These are phyloP conservation scores for Spicauda simplicius DNA, from an alignment of 2,888 invertebrate species.

Conservation along the genomic window DNA sequence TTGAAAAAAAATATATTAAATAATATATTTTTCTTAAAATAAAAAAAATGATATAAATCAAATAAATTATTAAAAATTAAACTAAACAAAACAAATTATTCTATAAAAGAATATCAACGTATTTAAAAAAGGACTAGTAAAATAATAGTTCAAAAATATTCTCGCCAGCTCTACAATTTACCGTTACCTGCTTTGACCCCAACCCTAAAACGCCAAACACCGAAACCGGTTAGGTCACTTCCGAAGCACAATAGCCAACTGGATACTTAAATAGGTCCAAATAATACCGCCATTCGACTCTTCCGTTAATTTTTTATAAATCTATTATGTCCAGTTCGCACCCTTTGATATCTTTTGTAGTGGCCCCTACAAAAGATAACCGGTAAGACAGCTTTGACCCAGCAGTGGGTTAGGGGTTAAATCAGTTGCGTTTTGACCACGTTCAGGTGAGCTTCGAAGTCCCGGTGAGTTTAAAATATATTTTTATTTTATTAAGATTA, in stretches of 20 bases:
- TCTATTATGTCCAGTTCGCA: constrained; percentile 79
- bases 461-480: constrained; percentile 13
- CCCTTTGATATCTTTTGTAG: constrained; percentile 71
- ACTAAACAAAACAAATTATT: no score
- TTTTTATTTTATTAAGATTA: constrained; percentile 1
- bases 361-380: constrained; percentile 73
- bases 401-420: constrained; percentile 65
- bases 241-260: constrained; percentile 76
- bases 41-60: no score
- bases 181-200: constrained; percentile 3
- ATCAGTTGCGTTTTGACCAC: constrained; percentile 74
- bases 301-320: constrained; percentile 55
- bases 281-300: constrained; percentile 72
- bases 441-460: constrained; percentile 42
- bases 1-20: no score
- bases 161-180: background rate
- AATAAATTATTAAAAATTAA: no score
- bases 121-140: no score
- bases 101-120: no score
- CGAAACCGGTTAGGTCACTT: constrained; percentile 83
- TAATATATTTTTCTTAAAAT: no score
- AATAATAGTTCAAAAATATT: no score
- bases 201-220: constrained; percentile 42
- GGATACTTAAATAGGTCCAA: constrained; percentile 85
- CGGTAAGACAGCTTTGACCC: constrained; percentile 83